Base-by-base conservation (phyloP, 2,797 vertebrate species). In the Aeoliscus strigatus region DNA sequence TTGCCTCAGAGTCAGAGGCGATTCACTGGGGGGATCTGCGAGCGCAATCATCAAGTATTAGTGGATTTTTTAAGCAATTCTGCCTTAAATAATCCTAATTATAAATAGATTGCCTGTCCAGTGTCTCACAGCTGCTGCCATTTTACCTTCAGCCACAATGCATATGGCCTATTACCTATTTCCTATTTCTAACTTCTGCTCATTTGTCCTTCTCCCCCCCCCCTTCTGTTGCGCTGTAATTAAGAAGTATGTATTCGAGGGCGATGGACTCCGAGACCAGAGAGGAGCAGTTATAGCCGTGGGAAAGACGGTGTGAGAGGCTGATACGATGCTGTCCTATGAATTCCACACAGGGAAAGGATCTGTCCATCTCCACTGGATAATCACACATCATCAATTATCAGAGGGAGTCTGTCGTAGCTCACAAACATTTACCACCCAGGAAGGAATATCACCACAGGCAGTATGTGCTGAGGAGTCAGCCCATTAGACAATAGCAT, bases 1-100 rank as follows among this genome's bases (percentile, higher is more conserved):
- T 77, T 75, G 55, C 62, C 67, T 78, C 68, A 57, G 58, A 79
- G 68, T 59, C 66, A 61, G 46, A 62, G 65, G 23, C 29, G 38
- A 35, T 49, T 56, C 51, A 48, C 45, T 29, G 38, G 39, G 38
- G 12, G 52, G 28, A 48, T 57, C 51, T 57, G 44, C 40, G 40
- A 67, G 50, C 34, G 65, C 51, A 39, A 46, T 59, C 59, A 50
- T 71, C 57, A 75, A 70, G 80, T 70, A 80, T 77, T 71, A 68
- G 70, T 8, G 3, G 41, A 34, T 8, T 28, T 28, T 28, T 28
- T 28, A 27, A 29, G 15, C 8, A 7, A 52, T 41, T 51, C 59
- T 47, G n/a, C n/a, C n/a, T n/a, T 33, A 74, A 76, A 63, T 36
- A 58, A 60, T 73, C 51, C 45, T 60, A 53, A 75, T 70, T 61